Evolutionary conservation across 2,797 vertebrate species (phyloP).

Genomic region (Chaetodon trifasciatus): DNA sequence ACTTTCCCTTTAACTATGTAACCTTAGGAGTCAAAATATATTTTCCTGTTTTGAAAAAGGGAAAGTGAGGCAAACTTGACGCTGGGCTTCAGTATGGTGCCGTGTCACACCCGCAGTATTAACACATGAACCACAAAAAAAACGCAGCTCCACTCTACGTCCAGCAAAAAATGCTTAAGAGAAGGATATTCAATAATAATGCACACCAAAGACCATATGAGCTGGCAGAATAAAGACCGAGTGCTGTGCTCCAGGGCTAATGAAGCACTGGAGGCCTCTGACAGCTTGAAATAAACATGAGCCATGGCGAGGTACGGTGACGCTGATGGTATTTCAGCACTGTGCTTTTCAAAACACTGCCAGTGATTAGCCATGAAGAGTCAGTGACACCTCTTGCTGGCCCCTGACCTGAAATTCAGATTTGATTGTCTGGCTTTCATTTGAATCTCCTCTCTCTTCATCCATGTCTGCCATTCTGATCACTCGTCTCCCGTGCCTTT

Average conservation of each 20-base stretch:
- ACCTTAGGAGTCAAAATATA: constrained; percentile 3
- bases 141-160: background rate
- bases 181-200: constrained; percentile 35
- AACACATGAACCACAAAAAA: constrained; percentile 15
- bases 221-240: constrained; percentile 55
- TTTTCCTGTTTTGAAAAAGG: constrained; percentile 3
- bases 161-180: constrained; percentile 17
- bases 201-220: constrained; percentile 15
- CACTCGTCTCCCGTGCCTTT: background rate
- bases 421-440: constrained; percentile 4
- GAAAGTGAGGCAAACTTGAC: constrained; percentile 11
- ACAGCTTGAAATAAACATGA: constrained; percentile 64
- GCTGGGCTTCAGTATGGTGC: background rate
- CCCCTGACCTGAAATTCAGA: constrained; percentile 3
- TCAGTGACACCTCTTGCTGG: background rate
- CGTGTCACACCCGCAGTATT: background rate
- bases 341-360: constrained; percentile 41
- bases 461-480: background rate
- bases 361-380: constrained; percentile 27
- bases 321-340: background rate
- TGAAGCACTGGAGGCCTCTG: constrained; percentile 56
- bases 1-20: constrained; percentile 17
- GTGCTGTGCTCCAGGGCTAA: constrained; percentile 47
- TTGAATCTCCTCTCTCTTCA: background rate
- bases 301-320: constrained; percentile 23